Percentiles rank a stretch among this genome's conserved stretches.
phyloP scores from a whole-genome alignment of 2,888 invertebrate species.

The Rhogogaster chlorosoma region DNA sequence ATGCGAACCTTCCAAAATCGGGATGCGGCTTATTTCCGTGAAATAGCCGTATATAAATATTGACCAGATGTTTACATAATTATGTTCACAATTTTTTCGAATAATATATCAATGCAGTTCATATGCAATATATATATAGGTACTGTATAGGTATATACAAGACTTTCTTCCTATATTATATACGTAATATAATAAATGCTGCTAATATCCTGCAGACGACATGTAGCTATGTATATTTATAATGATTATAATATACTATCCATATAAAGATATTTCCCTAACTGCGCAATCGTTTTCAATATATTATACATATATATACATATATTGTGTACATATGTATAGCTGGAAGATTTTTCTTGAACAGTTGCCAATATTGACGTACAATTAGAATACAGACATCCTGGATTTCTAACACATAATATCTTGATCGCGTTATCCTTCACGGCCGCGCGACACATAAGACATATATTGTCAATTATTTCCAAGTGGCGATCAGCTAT shows the following conservation, averaged over 20 bases:
- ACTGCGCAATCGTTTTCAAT: slow-evolving; percentile 22
- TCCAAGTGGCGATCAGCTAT: not conserved
- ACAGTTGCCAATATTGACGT: slow-evolving; percentile 30
- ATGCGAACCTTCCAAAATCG: no score
- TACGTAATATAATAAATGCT: not conserved
- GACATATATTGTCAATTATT: not conserved
- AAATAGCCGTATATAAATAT: no score
- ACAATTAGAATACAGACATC: not conserved
- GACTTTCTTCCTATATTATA: no score
- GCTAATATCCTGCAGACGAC: no score
- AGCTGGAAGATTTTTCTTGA: slow-evolving; percentile 17
- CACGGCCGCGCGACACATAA: not conserved
- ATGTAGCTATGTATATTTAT: not conserved
- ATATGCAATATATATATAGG: no score
- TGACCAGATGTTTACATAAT: no score
- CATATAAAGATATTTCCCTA: not conserved
- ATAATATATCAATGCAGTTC: no score
- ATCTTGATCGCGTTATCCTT: not conserved
- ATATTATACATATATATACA: no score
- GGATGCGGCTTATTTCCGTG: no score
- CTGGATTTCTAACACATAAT: not conserved
- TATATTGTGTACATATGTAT: no score
- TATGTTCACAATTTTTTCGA: no score
- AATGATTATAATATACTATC: not conserved
- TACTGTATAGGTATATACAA: no score